These are phyloP conservation scores for Labeo calbasu DNA, from an alignment of 2,797 vertebrate species.

Conservation along the genomic window DNA sequence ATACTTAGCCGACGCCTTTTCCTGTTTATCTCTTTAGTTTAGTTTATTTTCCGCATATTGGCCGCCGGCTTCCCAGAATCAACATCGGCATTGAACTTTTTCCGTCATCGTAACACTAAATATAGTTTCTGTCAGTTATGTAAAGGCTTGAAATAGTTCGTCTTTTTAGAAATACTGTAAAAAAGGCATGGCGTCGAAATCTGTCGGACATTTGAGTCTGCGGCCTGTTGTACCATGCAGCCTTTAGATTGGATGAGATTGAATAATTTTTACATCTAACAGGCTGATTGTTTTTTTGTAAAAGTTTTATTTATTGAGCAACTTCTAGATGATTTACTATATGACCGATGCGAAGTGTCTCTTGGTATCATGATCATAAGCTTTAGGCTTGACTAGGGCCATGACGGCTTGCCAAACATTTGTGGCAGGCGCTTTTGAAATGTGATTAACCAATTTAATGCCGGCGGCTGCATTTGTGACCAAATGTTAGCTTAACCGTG, in stretches of 20 bases:
- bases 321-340: too few relatives aligned
- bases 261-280: neutral
- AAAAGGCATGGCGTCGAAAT: neutral
- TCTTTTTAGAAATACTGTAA: neutral
- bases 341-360: too few relatives aligned
- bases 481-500: neutral
- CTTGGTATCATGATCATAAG: neutral
- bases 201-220: neutral
- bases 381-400: neutral
- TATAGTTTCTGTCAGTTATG: neutral
- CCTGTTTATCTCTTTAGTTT: neutral
- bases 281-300: neutral
- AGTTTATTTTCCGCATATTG: neutral
- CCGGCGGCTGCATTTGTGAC: neutral
- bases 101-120: neutral
- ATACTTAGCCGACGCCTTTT: neutral
- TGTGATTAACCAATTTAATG: neutral
- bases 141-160: neutral
- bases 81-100: neutral
- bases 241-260: neutral
- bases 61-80: neutral
- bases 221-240: conserved; percentile 5
- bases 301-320: neutral
- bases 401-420: conserved; percentile 1
- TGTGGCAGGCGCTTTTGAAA: conserved; percentile 5